A percentile compares a stretch with the other conserved stretches of the same genome.
These are phyloP conservation scores for Merodon equestris DNA, from an alignment of 2,888 invertebrate species.

Conservation along the genomic window DNA sequence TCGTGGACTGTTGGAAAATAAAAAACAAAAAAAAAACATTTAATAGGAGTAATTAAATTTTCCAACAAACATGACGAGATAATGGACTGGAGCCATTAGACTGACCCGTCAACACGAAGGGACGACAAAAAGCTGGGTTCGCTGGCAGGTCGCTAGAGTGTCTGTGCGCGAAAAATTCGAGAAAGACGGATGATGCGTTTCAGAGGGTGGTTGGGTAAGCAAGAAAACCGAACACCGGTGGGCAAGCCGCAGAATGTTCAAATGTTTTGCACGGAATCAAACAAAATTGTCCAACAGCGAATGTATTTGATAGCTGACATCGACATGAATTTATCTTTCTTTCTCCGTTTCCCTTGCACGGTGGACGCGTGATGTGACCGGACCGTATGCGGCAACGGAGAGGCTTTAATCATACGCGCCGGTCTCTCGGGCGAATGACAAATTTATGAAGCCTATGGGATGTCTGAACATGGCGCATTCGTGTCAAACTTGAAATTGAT, in stretches of 20 bases:
- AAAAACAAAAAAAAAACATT: constrained; percentile 60
- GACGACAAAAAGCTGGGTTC: constrained; percentile 65
- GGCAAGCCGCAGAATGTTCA: background rate
- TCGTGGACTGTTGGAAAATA: too few relatives aligned
- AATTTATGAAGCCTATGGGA: constrained; percentile 66
- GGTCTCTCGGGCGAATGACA: constrained; percentile 56
- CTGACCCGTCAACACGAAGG: constrained; percentile 61
- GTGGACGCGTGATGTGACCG: background rate
- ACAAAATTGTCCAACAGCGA: constrained; percentile 52
- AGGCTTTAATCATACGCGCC: constrained; percentile 60
- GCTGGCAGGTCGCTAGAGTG: constrained; percentile 29
- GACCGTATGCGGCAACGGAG: too few relatives aligned
- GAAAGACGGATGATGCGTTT: constrained; percentile 5
- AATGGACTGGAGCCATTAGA: constrained; percentile 78
- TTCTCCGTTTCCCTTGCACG: constrained; percentile 16
- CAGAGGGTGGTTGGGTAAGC: too few relatives aligned
- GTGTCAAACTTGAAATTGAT: constrained; percentile 68
- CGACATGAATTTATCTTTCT: constrained; percentile 54
- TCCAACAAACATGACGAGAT: constrained; percentile 78
- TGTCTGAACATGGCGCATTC: constrained; percentile 65
- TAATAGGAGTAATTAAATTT: constrained; percentile 79
- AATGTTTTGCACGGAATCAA: constrained; percentile 34
- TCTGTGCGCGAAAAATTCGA: background rate
- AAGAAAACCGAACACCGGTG: too few relatives aligned
- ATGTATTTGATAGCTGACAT: constrained; percentile 55